These are phyloP conservation scores for Uloborus diversus DNA, from an alignment of 1,140 invertebrate species.

Conservation along the genomic window DNA sequence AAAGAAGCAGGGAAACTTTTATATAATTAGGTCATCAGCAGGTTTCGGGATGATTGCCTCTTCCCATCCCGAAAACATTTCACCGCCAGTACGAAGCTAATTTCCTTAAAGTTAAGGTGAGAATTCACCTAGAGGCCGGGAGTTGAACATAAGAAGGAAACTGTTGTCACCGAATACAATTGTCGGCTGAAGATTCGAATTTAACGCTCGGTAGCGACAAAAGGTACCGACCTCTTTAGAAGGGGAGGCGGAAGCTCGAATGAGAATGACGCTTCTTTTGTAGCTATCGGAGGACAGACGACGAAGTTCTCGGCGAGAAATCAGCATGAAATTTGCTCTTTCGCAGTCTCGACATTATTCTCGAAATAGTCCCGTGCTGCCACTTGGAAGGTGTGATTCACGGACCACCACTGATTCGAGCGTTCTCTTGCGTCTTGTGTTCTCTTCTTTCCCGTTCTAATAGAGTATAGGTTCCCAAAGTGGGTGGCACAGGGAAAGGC, in stretches of 20 bases:
- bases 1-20: no score
- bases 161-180: constrained; percentile 15
- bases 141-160: background rate
- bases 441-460: no score
- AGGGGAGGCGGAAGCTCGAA: background rate
- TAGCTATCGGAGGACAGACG: background rate
- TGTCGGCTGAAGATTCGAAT: background rate
- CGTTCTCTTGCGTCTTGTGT: no score
- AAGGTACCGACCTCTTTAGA: constrained; percentile 9
- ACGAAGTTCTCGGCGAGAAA: background rate
- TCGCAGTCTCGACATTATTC: background rate
- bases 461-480: no score
- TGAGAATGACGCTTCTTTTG: background rate
- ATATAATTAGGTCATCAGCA: no score
- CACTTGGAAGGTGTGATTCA: no score
- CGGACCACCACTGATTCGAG: no score
- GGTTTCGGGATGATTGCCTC: no score
- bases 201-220: background rate
- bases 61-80: background rate
- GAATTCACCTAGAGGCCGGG: background rate
- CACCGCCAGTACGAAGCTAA: background rate
- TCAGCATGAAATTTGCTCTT: background rate
- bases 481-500: no score
- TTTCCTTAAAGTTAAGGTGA: constrained; percentile 2
- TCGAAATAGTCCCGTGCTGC: no score